These are phyloP conservation scores for Pachliopta kotzebuea DNA, from an alignment of 2,888 invertebrate species.

Conservation along the genomic window DNA sequence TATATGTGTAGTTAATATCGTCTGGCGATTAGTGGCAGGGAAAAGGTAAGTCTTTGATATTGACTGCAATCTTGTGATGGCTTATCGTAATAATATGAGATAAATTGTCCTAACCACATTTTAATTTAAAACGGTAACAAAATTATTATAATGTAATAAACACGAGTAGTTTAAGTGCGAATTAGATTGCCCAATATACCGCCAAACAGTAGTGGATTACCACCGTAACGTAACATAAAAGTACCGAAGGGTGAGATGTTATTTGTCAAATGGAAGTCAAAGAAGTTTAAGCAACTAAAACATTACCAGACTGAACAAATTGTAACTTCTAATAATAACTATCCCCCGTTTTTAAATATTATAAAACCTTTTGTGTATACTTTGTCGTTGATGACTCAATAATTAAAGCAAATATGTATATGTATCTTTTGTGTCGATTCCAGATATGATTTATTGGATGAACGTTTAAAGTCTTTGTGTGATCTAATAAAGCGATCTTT, in stretches of 20 bases:
- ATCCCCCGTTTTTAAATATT: no score
- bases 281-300: no score
- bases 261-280: no score
- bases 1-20: conserved; percentile 83
- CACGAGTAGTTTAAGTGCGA: neutral
- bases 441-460: conserved; percentile 81
- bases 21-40: conserved; percentile 87
- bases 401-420: neutral
- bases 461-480: conserved; percentile 75
- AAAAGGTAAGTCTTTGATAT: conserved; percentile 61
- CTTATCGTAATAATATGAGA: neutral
- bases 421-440: conserved; percentile 3
- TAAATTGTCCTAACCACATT: neutral
- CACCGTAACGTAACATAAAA: no score
- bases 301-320: no score
- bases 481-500: conserved; percentile 82
- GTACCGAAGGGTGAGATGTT: no score
- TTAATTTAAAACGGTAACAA: neutral
- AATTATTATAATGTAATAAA: neutral
- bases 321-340: no score
- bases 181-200: neutral
- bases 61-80: neutral
- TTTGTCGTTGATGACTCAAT: no score
- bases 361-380: no score
- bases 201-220: no score